Evolutionary conservation across 2,797 vertebrate species (phyloP).

Genomic region (Astyanax mexicanus): DNA sequence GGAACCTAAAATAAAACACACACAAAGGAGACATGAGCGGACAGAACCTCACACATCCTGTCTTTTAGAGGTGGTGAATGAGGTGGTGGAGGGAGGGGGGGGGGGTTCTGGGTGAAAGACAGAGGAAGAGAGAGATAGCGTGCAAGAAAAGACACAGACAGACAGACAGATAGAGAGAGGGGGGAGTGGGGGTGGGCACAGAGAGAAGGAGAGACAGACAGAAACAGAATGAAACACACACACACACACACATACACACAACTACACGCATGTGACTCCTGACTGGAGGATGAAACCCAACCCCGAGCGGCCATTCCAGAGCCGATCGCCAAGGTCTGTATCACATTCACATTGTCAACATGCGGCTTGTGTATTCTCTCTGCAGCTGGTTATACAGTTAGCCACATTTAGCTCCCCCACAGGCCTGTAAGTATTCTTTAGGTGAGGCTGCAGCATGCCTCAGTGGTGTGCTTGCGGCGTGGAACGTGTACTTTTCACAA

Average conservation of each 20-base stretch:
- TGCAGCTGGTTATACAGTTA: not conserved
- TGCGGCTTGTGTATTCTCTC: constrained; percentile 12
- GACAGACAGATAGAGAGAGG: constrained; percentile 10
- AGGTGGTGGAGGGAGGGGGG: constrained; percentile 3
- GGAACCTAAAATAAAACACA: constrained; percentile 82
- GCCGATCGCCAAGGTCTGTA: constrained; percentile 5
- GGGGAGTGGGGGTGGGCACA: not conserved
- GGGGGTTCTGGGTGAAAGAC: too few species aligned
- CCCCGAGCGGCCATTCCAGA: constrained; percentile 34
- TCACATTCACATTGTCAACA: constrained; percentile 19
- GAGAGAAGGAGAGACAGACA: constrained; percentile 13
- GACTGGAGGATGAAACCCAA: constrained; percentile 50
- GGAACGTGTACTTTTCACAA: not conserved
- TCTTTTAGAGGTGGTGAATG: constrained; percentile 40
- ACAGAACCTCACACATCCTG: constrained; percentile 56
- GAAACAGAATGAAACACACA: not conserved
- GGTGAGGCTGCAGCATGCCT: not conserved
- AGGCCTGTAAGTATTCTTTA: constrained; percentile 1
- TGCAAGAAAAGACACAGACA: constrained; percentile 17
- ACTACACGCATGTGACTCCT: constrained; percentile 22
- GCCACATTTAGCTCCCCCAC: constrained; percentile 4
- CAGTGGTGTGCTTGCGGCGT: not conserved
- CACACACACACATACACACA: too few species aligned
- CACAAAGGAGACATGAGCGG: constrained; percentile 46
- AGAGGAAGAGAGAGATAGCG: constrained; percentile 20